Percentiles rank a stretch among this genome's conserved stretches.
phyloP scores from a whole-genome alignment of 2,113 vertebrate species.

The Hemiprocne comata region DNA sequence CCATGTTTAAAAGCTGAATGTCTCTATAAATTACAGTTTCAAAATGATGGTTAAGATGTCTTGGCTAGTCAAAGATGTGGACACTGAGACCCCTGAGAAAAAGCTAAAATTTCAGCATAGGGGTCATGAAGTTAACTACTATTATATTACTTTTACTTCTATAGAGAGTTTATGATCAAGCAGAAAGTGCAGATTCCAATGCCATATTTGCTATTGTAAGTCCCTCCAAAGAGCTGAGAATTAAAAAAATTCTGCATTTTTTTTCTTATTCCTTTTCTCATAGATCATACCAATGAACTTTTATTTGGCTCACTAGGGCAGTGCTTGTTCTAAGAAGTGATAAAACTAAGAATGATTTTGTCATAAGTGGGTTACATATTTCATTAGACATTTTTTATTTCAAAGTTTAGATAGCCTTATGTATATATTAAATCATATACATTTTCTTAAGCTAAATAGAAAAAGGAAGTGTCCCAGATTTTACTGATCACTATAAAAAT shows the following conservation, averaged over 20 bases:
- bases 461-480: neutral
- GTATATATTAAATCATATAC: neutral
- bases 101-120: neutral
- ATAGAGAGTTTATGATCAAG: neutral
- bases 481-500: neutral
- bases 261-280: neutral
- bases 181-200: neutral
- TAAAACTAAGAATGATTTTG: neutral
- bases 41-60: neutral
- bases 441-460: neutral
- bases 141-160: neutral
- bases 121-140: neutral
- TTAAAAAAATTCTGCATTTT: neutral
- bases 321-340: neutral
- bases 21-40: neutral
- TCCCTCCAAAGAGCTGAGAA: neutral
- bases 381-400: neutral
- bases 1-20: neutral
- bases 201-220: neutral
- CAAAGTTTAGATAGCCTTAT: neutral
- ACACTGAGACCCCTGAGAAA: neutral
- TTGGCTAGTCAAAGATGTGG: neutral
- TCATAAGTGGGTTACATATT: neutral
- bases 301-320: neutral
- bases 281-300: neutral